A percentile compares a stretch with the other conserved stretches of the same genome.
These are phyloP conservation scores for Dendrocopos noguchii DNA, from an alignment of 2,113 vertebrate species.

Conservation along the genomic window DNA sequence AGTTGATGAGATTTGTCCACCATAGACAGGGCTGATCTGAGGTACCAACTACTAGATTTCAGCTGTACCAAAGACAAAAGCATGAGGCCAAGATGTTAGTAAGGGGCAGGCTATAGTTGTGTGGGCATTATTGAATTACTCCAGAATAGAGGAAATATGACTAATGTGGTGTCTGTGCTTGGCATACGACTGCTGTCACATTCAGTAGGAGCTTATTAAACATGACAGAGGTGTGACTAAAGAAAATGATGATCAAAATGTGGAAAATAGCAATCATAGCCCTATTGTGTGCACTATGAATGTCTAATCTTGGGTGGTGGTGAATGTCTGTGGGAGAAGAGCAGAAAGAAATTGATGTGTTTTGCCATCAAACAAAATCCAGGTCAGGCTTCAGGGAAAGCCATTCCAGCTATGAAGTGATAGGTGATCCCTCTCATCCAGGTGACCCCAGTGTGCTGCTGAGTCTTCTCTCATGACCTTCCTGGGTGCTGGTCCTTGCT, in stretches of 20 bases:
- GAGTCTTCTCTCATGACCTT: not conserved
- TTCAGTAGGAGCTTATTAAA: constrained; percentile 26
- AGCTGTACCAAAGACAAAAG: not conserved
- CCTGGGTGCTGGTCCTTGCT: not conserved
- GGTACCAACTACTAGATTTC: not conserved
- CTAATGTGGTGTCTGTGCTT: constrained; percentile 29
- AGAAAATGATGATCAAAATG: not conserved
- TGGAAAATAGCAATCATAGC: not conserved
- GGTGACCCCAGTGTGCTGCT: not conserved
- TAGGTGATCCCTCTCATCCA: not conserved
- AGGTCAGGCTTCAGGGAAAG: not conserved
- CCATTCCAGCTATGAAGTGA: not conserved
- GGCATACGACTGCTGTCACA: constrained; percentile 21
- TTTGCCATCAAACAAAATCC: not conserved
- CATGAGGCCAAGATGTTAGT: not conserved
- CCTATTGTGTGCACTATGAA: not conserved
- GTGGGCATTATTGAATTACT: constrained; percentile 5
- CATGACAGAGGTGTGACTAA: constrained; percentile 32
- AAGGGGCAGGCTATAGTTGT: constrained; percentile 33
- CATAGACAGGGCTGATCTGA: not conserved
- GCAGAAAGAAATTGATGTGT: not conserved
- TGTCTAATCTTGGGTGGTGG: not conserved
- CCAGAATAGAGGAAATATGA: constrained; percentile 26
- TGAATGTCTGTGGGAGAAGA: not conserved
- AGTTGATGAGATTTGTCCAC: not conserved